Base-by-base conservation (phyloP, 2,888 invertebrate species). In the Trichopria drosophilae region DNA sequence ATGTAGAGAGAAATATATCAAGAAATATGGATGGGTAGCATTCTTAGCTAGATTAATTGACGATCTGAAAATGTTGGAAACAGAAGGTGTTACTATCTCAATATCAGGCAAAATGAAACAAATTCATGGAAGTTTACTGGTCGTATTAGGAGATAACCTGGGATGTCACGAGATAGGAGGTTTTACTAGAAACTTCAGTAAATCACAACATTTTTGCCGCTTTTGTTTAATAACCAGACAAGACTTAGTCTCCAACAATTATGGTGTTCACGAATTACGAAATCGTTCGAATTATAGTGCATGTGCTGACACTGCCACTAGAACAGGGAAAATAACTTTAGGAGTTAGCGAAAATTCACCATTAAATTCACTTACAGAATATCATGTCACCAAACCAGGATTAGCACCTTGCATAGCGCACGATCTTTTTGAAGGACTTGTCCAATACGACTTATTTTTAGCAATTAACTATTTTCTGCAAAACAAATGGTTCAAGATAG, bases 121-220 rank as follows among this genome's bases (percentile, higher is more conserved):
- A 35, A 32, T 59, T 22, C 51, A 54, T 51, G 63, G 62, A 4
- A 45, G 52, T 28, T 6, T 65, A 16, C 9, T 64, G 35, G 44
- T 53, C n/a, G 46, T 65, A 16, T 24, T 47, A 6, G 35, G 35
- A 7, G 20, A 35, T 16, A 35, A 20, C 23, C 13, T 35, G 13
- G 39, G 26, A 22, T 29, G 60, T 35, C 64, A 66, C 37, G 59
- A 66, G 57, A 59, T 67, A 22, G 65, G 63, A 19, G 64, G 62
- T 15, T 64, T 57, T 56, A 23, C 16, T 29, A 60, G 60, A 60
- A 65, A 55, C 49, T 65, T 66, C 47, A 51, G 49, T 52, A 42
- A 32, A n/a, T 41, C 41, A 16, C 29, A 36, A 12, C 60, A 58
- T 55, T 60, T 63, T 42, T 66, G 64, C 51, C 45, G 65, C 5